These are phyloP conservation scores for Crotalus tigris DNA, from an alignment of 2,113 vertebrate species.

Conservation along the genomic window DNA sequence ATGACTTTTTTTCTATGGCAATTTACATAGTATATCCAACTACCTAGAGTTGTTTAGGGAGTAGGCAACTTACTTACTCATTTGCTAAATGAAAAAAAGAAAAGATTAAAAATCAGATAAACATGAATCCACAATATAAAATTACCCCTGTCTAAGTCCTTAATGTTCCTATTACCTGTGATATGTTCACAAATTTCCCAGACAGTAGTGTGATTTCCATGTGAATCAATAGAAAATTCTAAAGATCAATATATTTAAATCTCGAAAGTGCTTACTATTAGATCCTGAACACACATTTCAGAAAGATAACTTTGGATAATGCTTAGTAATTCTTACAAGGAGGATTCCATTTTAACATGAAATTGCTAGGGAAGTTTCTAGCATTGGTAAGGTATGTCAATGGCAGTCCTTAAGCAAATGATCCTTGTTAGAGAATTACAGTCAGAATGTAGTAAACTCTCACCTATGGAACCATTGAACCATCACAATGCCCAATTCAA, in stretches of 20 bases:
- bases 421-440: neutral
- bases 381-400: neutral
- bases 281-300: neutral
- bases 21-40: neutral
- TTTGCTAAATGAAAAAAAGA: neutral
- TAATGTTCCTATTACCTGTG: neutral
- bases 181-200: neutral
- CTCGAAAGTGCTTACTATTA: neutral
- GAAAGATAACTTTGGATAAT: neutral
- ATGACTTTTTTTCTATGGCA: neutral
- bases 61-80: neutral
- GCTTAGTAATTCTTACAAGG: neutral
- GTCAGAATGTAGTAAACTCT: neutral
- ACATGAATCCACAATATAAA: neutral
- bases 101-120: neutral
- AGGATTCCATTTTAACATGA: neutral
- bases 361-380: neutral
- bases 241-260: neutral
- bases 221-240: neutral
- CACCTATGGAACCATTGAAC: neutral
- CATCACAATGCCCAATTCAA: neutral
- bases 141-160: neutral
- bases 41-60: neutral
- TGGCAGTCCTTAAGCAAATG: neutral
- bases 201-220: neutral